These are phyloP conservation scores for Cactoblastis cactorum DNA, from an alignment of 2,888 invertebrate genomes.

Conservation along the genomic window DNA sequence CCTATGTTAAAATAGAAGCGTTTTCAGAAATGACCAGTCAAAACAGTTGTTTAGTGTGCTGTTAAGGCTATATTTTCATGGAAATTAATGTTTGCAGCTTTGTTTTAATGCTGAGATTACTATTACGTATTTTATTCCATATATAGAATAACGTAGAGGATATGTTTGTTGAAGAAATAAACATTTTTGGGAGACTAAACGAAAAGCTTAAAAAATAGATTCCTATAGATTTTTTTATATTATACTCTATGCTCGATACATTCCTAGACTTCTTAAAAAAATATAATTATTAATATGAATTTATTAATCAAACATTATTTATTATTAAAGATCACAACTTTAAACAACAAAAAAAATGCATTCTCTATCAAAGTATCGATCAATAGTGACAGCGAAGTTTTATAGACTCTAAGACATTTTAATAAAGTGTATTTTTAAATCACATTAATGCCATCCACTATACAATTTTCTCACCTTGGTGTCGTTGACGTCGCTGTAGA, in stretches of 20 bases:
- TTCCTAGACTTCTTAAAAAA: neutral
- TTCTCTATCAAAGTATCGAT: neutral
- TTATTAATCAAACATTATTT: neutral
- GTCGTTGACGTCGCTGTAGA: constrained; percentile 53
- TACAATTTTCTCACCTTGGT: constrained; percentile 44
- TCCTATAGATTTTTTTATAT: too few species aligned
- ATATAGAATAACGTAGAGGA: neutral
- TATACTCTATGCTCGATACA: neutral
- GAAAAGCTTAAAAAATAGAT: too few species aligned
- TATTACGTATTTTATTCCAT: neutral
- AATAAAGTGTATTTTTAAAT: neutral
- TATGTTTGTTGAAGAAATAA: too few species aligned
- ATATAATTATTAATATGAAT: neutral
- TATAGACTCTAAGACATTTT: neutral
- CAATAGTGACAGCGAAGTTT: neutral
- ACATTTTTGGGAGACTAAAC: too few species aligned
- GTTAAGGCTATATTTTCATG: constrained; percentile 14
- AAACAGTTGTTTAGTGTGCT: constrained; percentile 32
- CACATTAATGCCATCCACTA: neutral
- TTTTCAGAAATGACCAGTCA: constrained; percentile 51
- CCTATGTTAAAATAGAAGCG: constrained; percentile 53
- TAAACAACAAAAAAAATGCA: neutral
- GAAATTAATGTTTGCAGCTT: constrained; percentile 5
- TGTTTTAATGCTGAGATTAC: neutral
- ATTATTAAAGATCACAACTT: neutral